Conservation (phyloP, 2,888 invertebrate species). For the Polymixis flavicincta region DNA sequence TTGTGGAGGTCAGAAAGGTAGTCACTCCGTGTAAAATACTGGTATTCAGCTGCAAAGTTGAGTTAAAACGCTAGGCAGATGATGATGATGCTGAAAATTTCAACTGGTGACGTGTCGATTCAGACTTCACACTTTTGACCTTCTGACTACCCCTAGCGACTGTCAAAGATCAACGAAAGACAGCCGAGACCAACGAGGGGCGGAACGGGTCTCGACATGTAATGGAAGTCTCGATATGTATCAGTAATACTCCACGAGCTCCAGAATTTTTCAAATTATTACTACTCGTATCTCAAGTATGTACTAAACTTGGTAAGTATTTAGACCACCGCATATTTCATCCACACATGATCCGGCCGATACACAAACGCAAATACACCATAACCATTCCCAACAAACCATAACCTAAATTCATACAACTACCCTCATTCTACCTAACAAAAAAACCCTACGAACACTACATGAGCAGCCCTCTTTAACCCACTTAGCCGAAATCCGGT, state of each 20-base stretch:
- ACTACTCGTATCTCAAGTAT: not conserved
- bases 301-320: not conserved
- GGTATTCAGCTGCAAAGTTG: no score
- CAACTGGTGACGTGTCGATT: no score
- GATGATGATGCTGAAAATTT: no score
- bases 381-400: conserved; percentile 28
- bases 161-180: not conserved
- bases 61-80: no score
- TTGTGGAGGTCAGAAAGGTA: no score
- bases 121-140: not conserved
- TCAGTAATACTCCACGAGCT: no score
- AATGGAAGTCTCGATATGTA: not conserved
- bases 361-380: conserved; percentile 9
- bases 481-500: conserved; percentile 68
- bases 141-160: not conserved
- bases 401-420: conserved; percentile 39
- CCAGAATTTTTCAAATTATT: not conserved
- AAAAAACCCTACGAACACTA: conserved; percentile 32
- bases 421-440: conserved; percentile 29
- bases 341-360: not conserved
- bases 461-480: conserved; percentile 59
- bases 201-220: not conserved
- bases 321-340: not conserved
- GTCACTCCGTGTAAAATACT: no score
- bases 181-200: not conserved